phyloP scores from a whole-genome alignment of 2,888 invertebrate genomes.

The Tuberolachnus salignus region DNA sequence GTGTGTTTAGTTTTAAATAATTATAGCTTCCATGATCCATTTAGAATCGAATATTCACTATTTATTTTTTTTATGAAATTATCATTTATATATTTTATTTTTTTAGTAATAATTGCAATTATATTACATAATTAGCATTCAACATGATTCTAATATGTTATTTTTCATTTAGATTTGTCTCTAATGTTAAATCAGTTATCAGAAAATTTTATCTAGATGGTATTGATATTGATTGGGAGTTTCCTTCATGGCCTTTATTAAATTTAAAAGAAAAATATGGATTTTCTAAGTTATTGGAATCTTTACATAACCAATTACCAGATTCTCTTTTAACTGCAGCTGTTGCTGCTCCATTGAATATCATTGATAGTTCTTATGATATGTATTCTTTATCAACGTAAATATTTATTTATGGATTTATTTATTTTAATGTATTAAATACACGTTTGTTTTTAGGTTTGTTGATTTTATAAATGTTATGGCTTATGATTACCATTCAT shows the following conservation, averaged over 20 bases:
- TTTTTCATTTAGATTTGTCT: conserved; percentile 65
- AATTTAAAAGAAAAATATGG: conserved; percentile 71
- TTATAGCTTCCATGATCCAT: background rate
- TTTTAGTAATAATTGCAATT: no score
- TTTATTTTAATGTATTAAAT: background rate
- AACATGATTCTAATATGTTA: background rate
- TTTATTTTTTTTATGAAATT: background rate
- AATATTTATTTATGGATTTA: conserved; percentile 57
- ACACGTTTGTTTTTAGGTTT: conserved; percentile 64
- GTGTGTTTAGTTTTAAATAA: conserved; percentile 62
- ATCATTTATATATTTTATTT: no score
- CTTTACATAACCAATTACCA: conserved; percentile 66
- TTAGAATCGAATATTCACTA: background rate
- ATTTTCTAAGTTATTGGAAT: conserved; percentile 74
- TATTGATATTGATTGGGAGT: conserved; percentile 86
- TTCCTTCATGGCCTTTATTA: conserved; percentile 70
- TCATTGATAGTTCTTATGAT: conserved; percentile 79
- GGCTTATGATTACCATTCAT: conserved; percentile 90
- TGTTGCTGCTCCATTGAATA: conserved; percentile 77
- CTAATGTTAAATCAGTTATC: conserved; percentile 65
- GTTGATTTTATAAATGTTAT: conserved; percentile 88
- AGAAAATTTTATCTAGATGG: conserved; percentile 70
- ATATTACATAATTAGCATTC: no score
- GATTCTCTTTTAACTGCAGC: conserved; percentile 72
- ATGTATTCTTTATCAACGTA: conserved; percentile 77